phyloP scores from a whole-genome alignment of 2,797 vertebrate species.

The Arrhamphus sclerolepis region DNA sequence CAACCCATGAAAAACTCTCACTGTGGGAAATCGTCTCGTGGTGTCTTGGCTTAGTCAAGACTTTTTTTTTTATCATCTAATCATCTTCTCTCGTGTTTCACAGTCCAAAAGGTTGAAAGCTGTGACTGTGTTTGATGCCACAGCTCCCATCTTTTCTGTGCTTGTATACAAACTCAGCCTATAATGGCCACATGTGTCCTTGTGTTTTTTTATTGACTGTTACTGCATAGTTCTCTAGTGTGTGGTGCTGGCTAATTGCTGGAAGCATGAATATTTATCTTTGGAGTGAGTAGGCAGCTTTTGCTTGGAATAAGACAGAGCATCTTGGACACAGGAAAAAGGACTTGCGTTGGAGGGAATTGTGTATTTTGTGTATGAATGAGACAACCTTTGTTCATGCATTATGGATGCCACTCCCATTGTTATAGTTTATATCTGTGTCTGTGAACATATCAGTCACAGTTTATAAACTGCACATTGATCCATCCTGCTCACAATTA shows the following conservation, averaged over 20 bases:
- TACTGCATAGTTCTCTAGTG: slow-evolving; percentile 38
- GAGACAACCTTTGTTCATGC: slow-evolving; percentile 43
- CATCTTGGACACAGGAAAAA: slow-evolving; percentile 36
- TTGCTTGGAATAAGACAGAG: slow-evolving; percentile 33
- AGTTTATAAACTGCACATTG: neutral
- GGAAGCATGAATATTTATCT: slow-evolving; percentile 70
- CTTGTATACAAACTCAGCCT: slow-evolving; percentile 21
- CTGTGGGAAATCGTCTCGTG: slow-evolving; percentile 34
- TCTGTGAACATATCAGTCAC: neutral
- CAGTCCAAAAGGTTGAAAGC: slow-evolving; percentile 36
- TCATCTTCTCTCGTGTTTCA: slow-evolving; percentile 29
- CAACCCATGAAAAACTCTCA: slow-evolving; percentile 8
- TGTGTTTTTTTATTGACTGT: slow-evolving; percentile 60
- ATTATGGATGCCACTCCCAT: slow-evolving; percentile 5
- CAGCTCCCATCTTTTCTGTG: slow-evolving; percentile 29
- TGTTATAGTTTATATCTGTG: too few relatives aligned
- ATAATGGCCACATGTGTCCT: too few relatives aligned
- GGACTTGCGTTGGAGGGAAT: slow-evolving; percentile 30
- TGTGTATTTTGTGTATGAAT: slow-evolving; percentile 41
- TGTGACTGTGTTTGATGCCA: slow-evolving; percentile 26
- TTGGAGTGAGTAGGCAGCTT: slow-evolving; percentile 27
- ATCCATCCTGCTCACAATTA: slow-evolving; percentile 26
- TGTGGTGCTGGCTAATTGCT: slow-evolving; percentile 60
- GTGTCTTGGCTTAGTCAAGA: slow-evolving; percentile 45
- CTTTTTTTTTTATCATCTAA: slow-evolving; percentile 36